These are phyloP conservation scores for Bergia puertoricense DNA, from an alignment of 92 coral and sea anemone species.

Conservation along the genomic window DNA sequence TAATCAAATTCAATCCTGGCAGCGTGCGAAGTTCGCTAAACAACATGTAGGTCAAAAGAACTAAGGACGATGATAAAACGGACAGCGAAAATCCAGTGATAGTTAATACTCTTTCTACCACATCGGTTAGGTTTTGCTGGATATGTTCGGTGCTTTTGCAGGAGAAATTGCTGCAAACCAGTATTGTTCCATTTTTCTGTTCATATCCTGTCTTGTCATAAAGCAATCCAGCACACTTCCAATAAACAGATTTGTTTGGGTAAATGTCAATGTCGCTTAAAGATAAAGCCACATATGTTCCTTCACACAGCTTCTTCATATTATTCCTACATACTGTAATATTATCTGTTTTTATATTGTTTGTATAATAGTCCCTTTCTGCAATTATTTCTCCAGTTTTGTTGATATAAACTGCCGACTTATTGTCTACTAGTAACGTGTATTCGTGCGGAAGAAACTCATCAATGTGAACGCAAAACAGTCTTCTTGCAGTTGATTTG, in stretches of 20 bases:
- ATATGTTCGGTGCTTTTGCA: not conserved
- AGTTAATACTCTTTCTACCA: slow-evolving; percentile 1
- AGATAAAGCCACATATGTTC: not conserved
- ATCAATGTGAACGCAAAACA: not conserved
- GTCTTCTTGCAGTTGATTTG: slow-evolving; percentile 7
- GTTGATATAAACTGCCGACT: slow-evolving; percentile 1
- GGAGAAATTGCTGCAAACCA: not conserved
- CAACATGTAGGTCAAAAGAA: slow-evolving; percentile 40
- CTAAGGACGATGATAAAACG: slow-evolving; percentile 19
- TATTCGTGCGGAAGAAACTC: not conserved
- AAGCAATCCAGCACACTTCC: not conserved
- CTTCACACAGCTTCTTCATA: not conserved
- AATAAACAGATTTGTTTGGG: slow-evolving; percentile 5
- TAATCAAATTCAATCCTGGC: slow-evolving; percentile 54
- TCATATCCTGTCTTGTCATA: not conserved
- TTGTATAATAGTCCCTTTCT: not conserved
- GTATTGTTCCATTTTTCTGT: not conserved
- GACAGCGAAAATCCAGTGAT: slow-evolving; percentile 17
- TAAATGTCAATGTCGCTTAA: not conserved
- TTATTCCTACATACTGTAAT: not conserved
- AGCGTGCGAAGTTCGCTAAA: slow-evolving; percentile 47
- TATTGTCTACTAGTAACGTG: not conserved
- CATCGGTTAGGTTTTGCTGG: not conserved
- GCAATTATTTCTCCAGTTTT: slow-evolving; percentile 5
- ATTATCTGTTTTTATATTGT: not conserved